Percentiles rank a stretch among this genome's conserved stretches.
phyloP scores from a whole-genome alignment of 2,888 invertebrate genomes.

The Monochamus alternatus region DNA sequence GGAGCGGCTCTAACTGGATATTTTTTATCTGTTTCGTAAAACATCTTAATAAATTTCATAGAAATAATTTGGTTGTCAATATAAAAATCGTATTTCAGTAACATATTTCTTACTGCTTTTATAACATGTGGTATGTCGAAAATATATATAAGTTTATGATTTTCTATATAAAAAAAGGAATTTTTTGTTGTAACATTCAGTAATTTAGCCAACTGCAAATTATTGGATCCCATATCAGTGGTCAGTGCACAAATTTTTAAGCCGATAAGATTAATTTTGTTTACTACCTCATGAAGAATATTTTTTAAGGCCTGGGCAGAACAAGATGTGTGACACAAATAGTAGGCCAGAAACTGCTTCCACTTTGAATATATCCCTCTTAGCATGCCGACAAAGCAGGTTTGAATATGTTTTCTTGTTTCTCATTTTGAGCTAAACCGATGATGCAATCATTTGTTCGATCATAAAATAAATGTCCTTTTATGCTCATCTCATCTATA shows the following conservation, averaged over 20 bases:
- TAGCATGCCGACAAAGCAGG: too few species aligned
- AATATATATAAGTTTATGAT: constrained; percentile 47
- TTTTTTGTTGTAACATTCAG: constrained; percentile 24
- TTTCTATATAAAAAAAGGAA: constrained; percentile 41
- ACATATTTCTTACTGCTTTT: too few species aligned
- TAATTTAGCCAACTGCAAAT: constrained; percentile 40
- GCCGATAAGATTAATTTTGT: neutral
- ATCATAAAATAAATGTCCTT: constrained; percentile 44
- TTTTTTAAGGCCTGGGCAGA: neutral
- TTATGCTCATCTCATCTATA: constrained; percentile 42
- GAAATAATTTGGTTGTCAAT: too few species aligned
- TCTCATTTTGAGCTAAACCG: constrained; percentile 39
- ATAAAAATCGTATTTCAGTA: too few species aligned
- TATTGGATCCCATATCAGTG: constrained; percentile 46
- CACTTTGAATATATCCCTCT: too few species aligned
- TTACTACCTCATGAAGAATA: neutral
- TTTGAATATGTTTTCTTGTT: constrained; percentile 8
- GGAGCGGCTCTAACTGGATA: constrained; percentile 8
- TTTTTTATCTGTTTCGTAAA: neutral
- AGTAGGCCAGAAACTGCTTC: neutral
- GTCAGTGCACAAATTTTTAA: constrained; percentile 10
- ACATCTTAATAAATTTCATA: too few species aligned
- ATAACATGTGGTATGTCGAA: constrained; percentile 51
- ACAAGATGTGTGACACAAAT: constrained; percentile 35
- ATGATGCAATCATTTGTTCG: constrained; percentile 37